Evolutionary conservation across 2,888 invertebrate genomes (phyloP).

Genomic region (Polyommatus icarus): DNA sequence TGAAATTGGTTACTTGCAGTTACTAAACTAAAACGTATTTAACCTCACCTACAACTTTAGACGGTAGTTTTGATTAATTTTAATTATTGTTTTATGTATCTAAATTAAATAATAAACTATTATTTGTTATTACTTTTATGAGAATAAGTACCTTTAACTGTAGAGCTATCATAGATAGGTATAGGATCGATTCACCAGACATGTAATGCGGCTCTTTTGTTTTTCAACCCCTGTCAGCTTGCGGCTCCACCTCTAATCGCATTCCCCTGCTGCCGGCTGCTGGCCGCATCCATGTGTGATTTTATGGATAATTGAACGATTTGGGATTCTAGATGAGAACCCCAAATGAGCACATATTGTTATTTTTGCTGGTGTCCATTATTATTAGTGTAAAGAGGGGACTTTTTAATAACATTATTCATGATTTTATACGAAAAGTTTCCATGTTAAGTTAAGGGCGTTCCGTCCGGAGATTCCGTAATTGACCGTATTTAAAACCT

Average conservation of each 20-base stretch:
- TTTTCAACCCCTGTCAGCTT: slow-evolving; percentile 68
- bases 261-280: slow-evolving; percentile 62
- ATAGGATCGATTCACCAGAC: slow-evolving; percentile 17
- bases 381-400: not conserved
- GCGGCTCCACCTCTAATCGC: slow-evolving; percentile 57
- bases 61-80: too few relatives aligned
- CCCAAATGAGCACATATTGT: not conserved
- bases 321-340: slow-evolving; percentile 34
- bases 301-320: slow-evolving; percentile 64
- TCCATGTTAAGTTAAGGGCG: too few relatives aligned
- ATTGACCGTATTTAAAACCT: too few relatives aligned
- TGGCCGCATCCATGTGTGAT: slow-evolving; percentile 54
- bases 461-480: too few relatives aligned
- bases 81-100: not conserved
- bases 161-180: not conserved
- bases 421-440: not conserved
- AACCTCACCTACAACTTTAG: not conserved
- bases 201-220: slow-evolving; percentile 47
- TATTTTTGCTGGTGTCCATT: not conserved
- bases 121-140: not conserved
- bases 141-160: not conserved
- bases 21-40: not conserved
- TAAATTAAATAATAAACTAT: not conserved
- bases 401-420: not conserved
- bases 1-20: not conserved